Evolutionary conservation across 2,888 invertebrate species (phyloP), one percentile per base, ranked within the genome.

Genomic region (Morpho helenor): DNA sequence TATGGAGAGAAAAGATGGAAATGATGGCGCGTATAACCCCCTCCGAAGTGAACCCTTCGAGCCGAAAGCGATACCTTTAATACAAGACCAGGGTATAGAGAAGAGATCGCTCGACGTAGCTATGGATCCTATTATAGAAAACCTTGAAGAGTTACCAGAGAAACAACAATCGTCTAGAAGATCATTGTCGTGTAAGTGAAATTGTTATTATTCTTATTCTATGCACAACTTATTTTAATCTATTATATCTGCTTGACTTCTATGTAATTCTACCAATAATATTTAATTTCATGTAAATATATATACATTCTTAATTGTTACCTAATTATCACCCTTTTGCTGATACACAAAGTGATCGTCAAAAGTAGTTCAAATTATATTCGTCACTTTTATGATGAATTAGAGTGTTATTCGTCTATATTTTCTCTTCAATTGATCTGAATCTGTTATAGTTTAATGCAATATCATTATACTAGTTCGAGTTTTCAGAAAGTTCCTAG

Each of bases 181-280:
- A 80, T 90, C 89, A 66, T 72, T 89, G 70, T 84, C 88, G 64
- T 83, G 89, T 89, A 70, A 80, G 84, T 3, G n/a, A 22, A 7
- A 46, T 46, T 5, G 46, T 46, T 46, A 16, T 46, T 46, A 16
- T 7, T 7, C n/a, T 16, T 7, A n/a, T 7, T 46, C 4, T 46
- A 46, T 46, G 5, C 4, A 16, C 9, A 7, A 46, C 16, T 46
- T 16, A 5, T 5, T 31, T 31, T 31, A 31, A 31, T 31, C 2
- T 31, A 31, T 31, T 31, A 5, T 31, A 31, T 31, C 31, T 31
- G 16, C 16, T 16, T 16, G 16, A 16, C 16, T 16, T 16, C 16
- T 16, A 16, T 16, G 16, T 16, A 16, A 16, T 16, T 16, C 16
- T 16, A 16, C 2, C 16, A 16, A 16, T 16, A 16, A 16, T 16